Evolutionary conservation across 2,797 vertebrate genomes (phyloP).

Genomic region (Dryobates pubescens): DNA sequence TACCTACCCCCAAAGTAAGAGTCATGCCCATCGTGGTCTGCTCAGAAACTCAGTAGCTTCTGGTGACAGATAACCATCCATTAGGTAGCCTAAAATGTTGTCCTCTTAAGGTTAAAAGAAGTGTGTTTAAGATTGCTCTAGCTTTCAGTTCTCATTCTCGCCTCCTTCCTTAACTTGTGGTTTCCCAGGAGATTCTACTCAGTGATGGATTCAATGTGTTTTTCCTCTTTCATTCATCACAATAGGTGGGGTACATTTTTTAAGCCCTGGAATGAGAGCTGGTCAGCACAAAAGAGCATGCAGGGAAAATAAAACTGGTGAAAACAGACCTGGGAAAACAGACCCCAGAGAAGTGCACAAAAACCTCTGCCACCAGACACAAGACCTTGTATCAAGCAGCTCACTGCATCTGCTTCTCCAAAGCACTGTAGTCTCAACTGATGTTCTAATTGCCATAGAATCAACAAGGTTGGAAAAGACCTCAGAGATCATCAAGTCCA

Average conservation of each 20-base stretch:
- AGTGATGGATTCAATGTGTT: constrained; percentile 23
- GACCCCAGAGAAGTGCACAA: neutral
- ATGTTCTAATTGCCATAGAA: neutral
- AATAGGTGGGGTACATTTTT: constrained; percentile 51
- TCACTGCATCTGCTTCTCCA: neutral
- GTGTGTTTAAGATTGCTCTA: neutral
- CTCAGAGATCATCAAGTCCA: too few relatives aligned
- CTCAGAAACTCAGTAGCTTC: neutral
- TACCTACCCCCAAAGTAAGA: neutral
- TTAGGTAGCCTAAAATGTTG: neutral
- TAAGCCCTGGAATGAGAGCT: neutral
- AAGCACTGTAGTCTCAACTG: neutral
- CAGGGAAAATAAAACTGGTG: neutral
- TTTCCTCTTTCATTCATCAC: constrained; percentile 25
- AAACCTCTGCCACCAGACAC: neutral
- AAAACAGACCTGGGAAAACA: neutral
- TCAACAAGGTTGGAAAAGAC: too few relatives aligned
- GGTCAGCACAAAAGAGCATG: neutral
- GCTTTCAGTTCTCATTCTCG: constrained; percentile 39
- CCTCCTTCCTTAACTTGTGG: neutral
- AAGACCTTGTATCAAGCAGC: neutral
- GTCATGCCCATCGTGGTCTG: neutral
- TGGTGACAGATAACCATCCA: neutral
- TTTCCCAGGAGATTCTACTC: constrained; percentile 15
- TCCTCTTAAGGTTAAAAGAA: neutral